Percentiles rank a stretch among this genome's conserved stretches.
Conservation (phyloP, 2,113 vertebrate species). For the Carassius auratus region DNA sequence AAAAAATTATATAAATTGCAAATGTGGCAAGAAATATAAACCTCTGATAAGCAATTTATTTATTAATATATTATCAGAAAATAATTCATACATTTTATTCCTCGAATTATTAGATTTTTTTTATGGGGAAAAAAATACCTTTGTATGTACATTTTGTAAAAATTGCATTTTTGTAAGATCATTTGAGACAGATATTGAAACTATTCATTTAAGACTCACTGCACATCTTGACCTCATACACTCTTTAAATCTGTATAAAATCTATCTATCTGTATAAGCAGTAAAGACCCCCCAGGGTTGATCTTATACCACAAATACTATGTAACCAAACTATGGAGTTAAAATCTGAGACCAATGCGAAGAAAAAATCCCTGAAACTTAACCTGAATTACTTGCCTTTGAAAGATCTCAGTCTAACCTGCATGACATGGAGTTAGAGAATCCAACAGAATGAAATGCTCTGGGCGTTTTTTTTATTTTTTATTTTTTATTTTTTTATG, state of each 20-base stretch:
- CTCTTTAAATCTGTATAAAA: neutral
- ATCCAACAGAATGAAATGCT: conserved; percentile 23
- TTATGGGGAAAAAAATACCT: no score
- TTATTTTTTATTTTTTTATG: neutral
- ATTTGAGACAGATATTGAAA: no score
- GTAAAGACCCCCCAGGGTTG: neutral
- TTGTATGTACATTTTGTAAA: no score
- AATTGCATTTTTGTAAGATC: no score
- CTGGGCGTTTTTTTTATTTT: neutral
- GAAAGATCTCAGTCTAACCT: conserved; percentile 8
- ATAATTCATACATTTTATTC: no score
- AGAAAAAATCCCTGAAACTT: conserved; percentile 9
- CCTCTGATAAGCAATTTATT: no score
- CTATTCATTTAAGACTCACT: neutral
- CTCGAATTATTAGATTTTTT: no score
- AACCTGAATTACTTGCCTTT: neutral
- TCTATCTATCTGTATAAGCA: neutral
- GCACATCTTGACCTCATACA: neutral
- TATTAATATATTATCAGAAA: no score
- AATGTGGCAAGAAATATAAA: no score
- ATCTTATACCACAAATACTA: neutral
- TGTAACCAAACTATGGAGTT: neutral
- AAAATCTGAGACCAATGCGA: neutral
- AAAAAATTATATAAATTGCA: no score
- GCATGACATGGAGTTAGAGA: conserved; percentile 28